phyloP scores from a whole-genome alignment of 2,113 vertebrate genomes.

The Neoarius graeffei region DNA sequence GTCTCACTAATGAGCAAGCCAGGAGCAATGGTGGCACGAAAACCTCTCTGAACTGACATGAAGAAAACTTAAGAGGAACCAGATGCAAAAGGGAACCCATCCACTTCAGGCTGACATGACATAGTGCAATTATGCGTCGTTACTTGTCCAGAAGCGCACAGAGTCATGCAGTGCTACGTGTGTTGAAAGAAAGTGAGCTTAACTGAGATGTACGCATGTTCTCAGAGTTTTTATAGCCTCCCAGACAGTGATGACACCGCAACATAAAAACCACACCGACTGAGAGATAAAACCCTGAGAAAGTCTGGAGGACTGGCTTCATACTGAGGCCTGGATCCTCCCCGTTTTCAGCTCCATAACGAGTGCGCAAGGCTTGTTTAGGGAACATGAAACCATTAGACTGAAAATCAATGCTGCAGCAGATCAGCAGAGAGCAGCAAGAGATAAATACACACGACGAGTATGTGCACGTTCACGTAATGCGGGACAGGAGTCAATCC shows the following conservation, averaged over 20 bases:
- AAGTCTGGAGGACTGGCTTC: not conserved
- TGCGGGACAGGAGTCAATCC: not conserved
- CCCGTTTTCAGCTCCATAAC: not conserved
- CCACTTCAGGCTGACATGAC: not conserved
- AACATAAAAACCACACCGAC: not conserved
- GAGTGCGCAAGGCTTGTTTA: not conserved
- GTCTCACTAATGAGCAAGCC: not conserved
- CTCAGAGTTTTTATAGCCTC: not conserved
- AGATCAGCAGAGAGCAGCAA: not conserved
- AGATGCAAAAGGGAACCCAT: not conserved
- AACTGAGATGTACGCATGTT: not conserved
- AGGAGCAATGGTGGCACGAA: not conserved
- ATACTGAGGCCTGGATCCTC: not conserved
- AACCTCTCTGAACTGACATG: not conserved
- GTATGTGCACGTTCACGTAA: not conserved
- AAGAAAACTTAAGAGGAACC: not conserved
- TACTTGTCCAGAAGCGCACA: not conserved
- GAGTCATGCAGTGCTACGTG: not conserved
- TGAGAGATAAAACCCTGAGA: not conserved
- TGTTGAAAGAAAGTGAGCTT: not conserved
- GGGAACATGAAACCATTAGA: not conserved
- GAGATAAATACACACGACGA: not conserved
- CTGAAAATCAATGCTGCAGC: conserved; percentile 8
- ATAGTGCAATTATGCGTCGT: not conserved
- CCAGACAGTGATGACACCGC: not conserved